Percentiles rank a stretch among this genome's conserved stretches.
Evolutionary conservation across 1,140 invertebrate species (phyloP).

Genomic region (Drosophila funebris): DNA sequence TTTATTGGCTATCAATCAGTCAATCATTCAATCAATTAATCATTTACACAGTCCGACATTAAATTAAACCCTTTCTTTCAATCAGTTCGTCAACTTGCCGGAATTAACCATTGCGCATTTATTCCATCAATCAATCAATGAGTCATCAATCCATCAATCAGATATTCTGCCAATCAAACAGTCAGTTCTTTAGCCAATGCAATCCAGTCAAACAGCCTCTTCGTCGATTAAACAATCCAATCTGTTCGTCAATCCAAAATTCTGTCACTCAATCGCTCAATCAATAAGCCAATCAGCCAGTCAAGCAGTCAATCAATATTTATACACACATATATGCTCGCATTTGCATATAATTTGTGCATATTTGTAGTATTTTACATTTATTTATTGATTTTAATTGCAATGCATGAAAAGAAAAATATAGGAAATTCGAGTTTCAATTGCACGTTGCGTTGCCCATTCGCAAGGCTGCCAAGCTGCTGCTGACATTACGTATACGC

Average conservation of each 20-base stretch:
- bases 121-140: neutral
- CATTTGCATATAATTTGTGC: neutral
- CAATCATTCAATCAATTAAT: too few species aligned
- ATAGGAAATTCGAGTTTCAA: conserved; percentile 3
- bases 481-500: conserved; percentile 60
- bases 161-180: neutral
- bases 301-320: neutral
- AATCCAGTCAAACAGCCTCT: neutral
- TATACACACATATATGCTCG: neutral
- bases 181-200: neutral
- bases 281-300: neutral
- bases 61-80: too few species aligned
- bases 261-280: neutral
- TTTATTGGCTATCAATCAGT: too few species aligned
- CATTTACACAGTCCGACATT: too few species aligned
- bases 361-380: conserved; percentile 10
- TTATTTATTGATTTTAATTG: conserved; percentile 32
- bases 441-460: neutral
- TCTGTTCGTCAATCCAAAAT: neutral
- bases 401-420: conserved; percentile 17
- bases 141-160: neutral
- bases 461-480: conserved; percentile 3
- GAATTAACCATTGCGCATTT: too few species aligned
- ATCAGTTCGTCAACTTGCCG: too few species aligned
- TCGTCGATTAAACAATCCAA: neutral